Evolutionary conservation across 2,888 invertebrate genomes (phyloP), one percentile per base, ranked within the genome.

Genomic region (Trichopoda pennipes): DNA sequence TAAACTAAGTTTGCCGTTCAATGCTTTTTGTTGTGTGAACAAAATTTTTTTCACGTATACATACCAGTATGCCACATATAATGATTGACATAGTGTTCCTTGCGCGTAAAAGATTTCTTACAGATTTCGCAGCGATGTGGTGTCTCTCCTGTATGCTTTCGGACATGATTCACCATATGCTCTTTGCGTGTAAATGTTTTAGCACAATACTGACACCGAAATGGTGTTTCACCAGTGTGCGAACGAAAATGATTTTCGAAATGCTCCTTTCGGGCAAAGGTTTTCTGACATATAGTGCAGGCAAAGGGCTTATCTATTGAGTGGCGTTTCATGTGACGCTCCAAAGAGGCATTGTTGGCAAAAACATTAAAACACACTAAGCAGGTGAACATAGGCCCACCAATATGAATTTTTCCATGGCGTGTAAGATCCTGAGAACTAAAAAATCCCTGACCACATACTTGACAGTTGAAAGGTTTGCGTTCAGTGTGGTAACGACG

Each of bases 81-180:
- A 88, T 96, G 96, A 91, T 96, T 96, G 91, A 96, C 95, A 86
- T 96, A 93, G 90, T 97, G 96, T 89, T 96, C 96, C 90, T 96
- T 97, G 82, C 96, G 93, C 44, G 96, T 96, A 91, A 97, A 97
- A 44, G 95, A 95, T 91, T 96, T 96, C 85, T 95, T 96, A 91
- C 96, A 97, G 87, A 95, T 95, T 60, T 95, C 94, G 92, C 96
- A 97, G 85, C 95, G 95, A 90, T 96, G 96, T 17, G 96, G 96
- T 89, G 96, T 96, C 91, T 96, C 96, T 84, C 96, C 96, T 12
- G 95, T 94, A 89, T 96, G 94, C 85, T 96, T 93, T 89, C 96
- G 93, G 86, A 96, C 95, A 92, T 96, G 96, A 91, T 96, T 96
- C 85, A 96, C 95, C 90, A 96, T 94, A 90, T 96, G 96, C 90